Percentiles rank a stretch among this genome's conserved stretches.
Conservation (phyloP, 2,113 vertebrate genomes). For the Hydropotes inermis region DNA sequence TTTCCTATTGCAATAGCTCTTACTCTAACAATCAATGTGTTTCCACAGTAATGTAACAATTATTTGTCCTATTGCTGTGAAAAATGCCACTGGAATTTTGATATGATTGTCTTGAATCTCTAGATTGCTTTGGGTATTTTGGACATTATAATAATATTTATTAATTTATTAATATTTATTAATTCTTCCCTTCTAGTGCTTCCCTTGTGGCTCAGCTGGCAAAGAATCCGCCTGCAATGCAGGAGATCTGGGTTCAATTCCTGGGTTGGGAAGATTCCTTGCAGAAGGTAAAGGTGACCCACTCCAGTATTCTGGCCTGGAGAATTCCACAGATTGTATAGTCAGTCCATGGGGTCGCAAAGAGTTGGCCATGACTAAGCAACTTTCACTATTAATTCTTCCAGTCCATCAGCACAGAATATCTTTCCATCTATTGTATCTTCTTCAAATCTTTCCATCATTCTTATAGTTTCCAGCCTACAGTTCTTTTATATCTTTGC, state of each 20-base stretch:
- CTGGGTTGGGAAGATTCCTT: too few relatives aligned
- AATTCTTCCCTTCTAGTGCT: neutral
- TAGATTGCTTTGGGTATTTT: neutral
- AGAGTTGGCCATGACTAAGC: too few relatives aligned
- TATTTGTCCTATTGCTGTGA: neutral
- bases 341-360: too few relatives aligned
- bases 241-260: too few relatives aligned
- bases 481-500: neutral
- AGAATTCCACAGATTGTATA: too few relatives aligned
- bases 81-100: neutral
- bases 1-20: neutral
- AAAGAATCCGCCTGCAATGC: too few relatives aligned
- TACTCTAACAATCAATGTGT: neutral
- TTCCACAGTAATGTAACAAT: neutral
- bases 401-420: neutral
- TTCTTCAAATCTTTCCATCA: neutral
- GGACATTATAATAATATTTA: neutral
- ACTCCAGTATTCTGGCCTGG: too few relatives aligned
- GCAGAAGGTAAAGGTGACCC: too few relatives aligned
- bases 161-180: neutral
- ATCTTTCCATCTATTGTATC: neutral
- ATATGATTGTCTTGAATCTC: neutral
- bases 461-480: neutral
- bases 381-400: too few relatives aligned
- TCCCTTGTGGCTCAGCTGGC: too few relatives aligned